Evolutionary conservation across 2,888 invertebrate species (phyloP).

Genomic region (Xestia ashworthii): DNA sequence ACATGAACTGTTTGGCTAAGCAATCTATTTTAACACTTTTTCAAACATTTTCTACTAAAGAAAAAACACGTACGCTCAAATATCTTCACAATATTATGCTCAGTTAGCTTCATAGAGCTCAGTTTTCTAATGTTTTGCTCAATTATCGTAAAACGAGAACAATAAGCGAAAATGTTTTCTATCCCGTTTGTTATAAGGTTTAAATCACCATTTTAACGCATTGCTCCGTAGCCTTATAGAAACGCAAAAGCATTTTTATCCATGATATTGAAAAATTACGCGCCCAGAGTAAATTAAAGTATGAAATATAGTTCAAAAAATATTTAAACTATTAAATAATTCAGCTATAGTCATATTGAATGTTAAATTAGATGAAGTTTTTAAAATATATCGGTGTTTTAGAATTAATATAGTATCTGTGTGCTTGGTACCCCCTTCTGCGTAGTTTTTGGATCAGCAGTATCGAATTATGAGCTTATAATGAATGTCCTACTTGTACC

Average conservation of each 20-base stretch:
- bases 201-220: constrained; percentile 61
- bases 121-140: constrained; percentile 34
- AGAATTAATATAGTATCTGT: constrained; percentile 41
- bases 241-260: constrained; percentile 59
- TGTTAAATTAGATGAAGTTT: constrained; percentile 53
- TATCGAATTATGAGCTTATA: constrained; percentile 57
- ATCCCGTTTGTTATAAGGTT: constrained; percentile 54
- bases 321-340: constrained; percentile 44
- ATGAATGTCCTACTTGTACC: constrained; percentile 35
- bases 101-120: constrained; percentile 21
- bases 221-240: constrained; percentile 51
- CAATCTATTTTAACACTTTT: constrained; percentile 55
- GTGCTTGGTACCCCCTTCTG: constrained; percentile 44
- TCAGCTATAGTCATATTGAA: constrained; percentile 48
- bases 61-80: constrained; percentile 41
- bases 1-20: constrained; percentile 14
- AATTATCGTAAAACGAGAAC: constrained; percentile 38
- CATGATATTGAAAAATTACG: constrained; percentile 46
- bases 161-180: constrained; percentile 63
- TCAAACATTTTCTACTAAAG: constrained; percentile 40
- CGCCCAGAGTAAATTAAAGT: constrained; percentile 43
- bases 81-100: constrained; percentile 26
- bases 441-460: constrained; percentile 56
- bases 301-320: constrained; percentile 54
- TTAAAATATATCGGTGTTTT: constrained; percentile 57